Evolutionary conservation across 2,113 vertebrate species (phyloP), one percentile per base, ranked within the genome.

Genomic region (Alaudala cheleensis): DNA sequence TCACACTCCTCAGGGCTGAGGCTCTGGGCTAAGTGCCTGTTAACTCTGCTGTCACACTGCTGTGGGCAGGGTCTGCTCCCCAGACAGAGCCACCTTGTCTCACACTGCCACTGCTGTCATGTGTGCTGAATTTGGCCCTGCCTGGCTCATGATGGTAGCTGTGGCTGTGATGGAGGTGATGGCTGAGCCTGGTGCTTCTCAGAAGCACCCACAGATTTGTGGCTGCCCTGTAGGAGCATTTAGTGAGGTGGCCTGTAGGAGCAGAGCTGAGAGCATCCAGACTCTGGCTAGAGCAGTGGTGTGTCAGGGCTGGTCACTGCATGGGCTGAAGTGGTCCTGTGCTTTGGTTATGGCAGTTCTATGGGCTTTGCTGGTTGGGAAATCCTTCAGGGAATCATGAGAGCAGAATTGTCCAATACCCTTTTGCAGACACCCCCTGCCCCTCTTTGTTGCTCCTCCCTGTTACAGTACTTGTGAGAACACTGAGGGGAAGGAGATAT

Each of bases 131-230:
- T 61, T 88, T 80, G 79, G 14, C 67, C 47, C 49, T 47, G 58
- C 19, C 42, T 34, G 45, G 33, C 69, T 81, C 39, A 9, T 37
- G 40, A 6, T 47, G 51, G 81, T 44, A 82, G 56, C 78, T 47
- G 45, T 26, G 86, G 56, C 45, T 66, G 14, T 2, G 0, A 4
- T 17, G 42, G 64, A 66, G 47, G 14, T 42, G 45, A 25, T 60
- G 53, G 49, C 53, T 58, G 73, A 16, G 13, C n/a, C 26, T 56
- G 50, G 28, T 66, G 51, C 26, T 64, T 76, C 40, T 64, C 82
- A 82, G 74, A 61, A 62, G 6, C 19, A 42, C n/a, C 33, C 42
- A 10, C 0, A 0, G 24, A 44, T 73, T 61, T 4, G 11, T 17
- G 8, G 17, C 50, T 66, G 79, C 54, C 40, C 71, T 64, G 5